Percentiles rank a stretch among this genome's conserved stretches.
Evolutionary conservation across 2,113 vertebrate genomes (phyloP).

Genomic region (Setophaga petechia): DNA sequence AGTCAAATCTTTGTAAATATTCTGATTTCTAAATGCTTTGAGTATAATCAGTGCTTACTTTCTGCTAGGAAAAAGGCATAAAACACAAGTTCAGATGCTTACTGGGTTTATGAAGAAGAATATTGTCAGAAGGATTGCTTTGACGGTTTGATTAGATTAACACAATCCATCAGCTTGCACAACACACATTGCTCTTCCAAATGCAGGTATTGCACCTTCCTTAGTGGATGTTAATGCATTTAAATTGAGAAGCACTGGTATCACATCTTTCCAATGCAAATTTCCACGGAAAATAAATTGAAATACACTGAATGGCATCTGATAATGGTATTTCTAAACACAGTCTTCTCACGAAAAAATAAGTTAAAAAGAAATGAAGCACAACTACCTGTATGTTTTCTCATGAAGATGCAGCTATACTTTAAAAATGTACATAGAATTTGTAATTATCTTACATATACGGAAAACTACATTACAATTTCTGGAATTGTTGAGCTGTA

Average conservation of each 20-base stretch:
- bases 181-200: not conserved
- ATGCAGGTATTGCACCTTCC: not conserved
- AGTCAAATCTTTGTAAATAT: not conserved
- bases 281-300: not conserved
- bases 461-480: not conserved
- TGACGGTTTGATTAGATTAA: conserved; percentile 40
- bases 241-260: not conserved
- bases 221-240: not conserved
- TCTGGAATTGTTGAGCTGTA: not conserved
- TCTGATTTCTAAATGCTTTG: not conserved
- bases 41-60: not conserved
- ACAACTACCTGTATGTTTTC: not conserved
- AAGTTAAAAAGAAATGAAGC: not conserved
- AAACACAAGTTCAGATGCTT: conserved; percentile 6
- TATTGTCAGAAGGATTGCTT: not conserved
- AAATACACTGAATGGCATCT: not conserved
- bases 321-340: not conserved
- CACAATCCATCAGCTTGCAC: not conserved
- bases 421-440: not conserved
- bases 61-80: not conserved
- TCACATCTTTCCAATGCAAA: not conserved
- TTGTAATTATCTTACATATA: not conserved
- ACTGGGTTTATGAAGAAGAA: conserved; percentile 43
- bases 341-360: not conserved
- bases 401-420: not conserved